Evolutionary conservation across 2,113 vertebrate species (phyloP).

Genomic region (Cynoglossus semilaevis): DNA sequence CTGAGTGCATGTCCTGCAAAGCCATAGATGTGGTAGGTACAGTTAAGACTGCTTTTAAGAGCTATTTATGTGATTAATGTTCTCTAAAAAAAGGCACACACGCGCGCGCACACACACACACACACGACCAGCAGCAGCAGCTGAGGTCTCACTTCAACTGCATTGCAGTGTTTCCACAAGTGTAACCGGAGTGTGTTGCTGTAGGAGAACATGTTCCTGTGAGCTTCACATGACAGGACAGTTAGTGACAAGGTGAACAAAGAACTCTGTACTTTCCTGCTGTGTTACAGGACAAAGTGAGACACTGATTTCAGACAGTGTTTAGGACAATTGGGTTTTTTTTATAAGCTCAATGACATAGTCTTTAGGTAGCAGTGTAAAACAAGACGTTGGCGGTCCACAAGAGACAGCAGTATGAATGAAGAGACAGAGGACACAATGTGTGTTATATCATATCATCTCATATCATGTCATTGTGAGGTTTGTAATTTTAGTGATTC

Average conservation of each 20-base stretch:
- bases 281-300: not conserved
- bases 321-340: too few species aligned
- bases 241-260: conserved; percentile 45
- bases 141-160: conserved; percentile 53
- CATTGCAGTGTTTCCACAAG: conserved; percentile 74
- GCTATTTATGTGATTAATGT: not conserved
- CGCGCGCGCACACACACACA: conserved; percentile 6
- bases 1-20: conserved; percentile 85
- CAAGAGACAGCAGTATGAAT: conserved; percentile 23
- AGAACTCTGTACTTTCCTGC: conserved; percentile 10
- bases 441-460: conserved; percentile 13
- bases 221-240: conserved; percentile 42
- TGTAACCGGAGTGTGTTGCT: conserved; percentile 61
- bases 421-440: conserved; percentile 22
- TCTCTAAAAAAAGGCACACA: conserved; percentile 3
- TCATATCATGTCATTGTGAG: too few species aligned
- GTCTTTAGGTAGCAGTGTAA: conserved; percentile 4
- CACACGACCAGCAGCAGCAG: conserved; percentile 6
- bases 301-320: conserved; percentile 12
- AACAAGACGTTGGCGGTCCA: conserved; percentile 27
- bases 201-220: conserved; percentile 19
- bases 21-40: conserved; percentile 76
- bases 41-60: not conserved
- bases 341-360: conserved; percentile 1
- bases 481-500: not conserved